Percentiles rank a stretch among this genome's conserved stretches.
phyloP scores from a whole-genome alignment of 1,140 invertebrate genomes.

The Formica selysi region DNA sequence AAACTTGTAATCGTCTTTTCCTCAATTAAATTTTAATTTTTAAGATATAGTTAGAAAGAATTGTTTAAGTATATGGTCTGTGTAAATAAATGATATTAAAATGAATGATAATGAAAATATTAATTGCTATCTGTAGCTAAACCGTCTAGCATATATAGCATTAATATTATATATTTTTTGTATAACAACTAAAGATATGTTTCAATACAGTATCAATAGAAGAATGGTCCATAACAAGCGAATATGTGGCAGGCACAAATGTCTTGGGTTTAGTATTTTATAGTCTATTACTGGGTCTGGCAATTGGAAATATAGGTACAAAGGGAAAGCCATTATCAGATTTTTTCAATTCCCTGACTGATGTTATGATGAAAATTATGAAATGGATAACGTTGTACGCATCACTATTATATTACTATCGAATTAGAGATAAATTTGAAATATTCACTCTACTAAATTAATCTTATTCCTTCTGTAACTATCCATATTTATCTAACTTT shows the following conservation, averaged over 20 bases:
- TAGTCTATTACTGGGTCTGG: constrained; percentile 87
- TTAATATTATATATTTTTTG: neutral
- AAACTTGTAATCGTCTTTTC: neutral
- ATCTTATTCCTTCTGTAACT: neutral
- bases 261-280: constrained; percentile 88
- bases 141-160: neutral
- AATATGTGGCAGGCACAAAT: constrained; percentile 86
- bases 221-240: constrained; percentile 84
- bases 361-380: constrained; percentile 88
- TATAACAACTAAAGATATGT: constrained; percentile 14
- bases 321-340: constrained; percentile 86
- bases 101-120: neutral
- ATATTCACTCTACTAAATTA: neutral
- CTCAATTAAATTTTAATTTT: constrained; percentile 9
- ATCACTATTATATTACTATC: constrained; percentile 5
- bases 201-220: constrained; percentile 75
- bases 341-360: constrained; percentile 86
- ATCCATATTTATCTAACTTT: neutral
- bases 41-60: neutral
- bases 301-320: constrained; percentile 85
- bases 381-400: constrained; percentile 86
- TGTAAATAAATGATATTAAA: constrained; percentile 1
- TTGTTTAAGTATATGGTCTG: neutral
- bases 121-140: neutral
- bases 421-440: neutral